Evolutionary conservation across 2,113 vertebrate species (phyloP), one percentile per base, ranked within the genome.

Genomic region (Okapia johnstoni): DNA sequence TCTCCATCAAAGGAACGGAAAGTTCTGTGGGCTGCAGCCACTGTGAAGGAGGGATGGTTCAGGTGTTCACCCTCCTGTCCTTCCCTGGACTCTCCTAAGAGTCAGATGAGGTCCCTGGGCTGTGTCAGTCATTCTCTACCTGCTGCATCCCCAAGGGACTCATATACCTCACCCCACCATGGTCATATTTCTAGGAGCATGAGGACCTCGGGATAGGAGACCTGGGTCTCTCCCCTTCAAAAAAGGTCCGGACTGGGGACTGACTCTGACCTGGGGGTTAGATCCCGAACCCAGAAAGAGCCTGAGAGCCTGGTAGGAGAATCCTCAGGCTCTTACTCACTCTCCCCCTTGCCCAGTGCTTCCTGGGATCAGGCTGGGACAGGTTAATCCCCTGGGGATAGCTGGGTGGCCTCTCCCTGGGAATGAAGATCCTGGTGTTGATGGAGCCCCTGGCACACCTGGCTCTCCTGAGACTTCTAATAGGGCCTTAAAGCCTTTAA

Each of bases 301-400:
- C 54, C 88, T 1, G 17, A 92, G 70, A 61, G 15, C 48, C 63
- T 79, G 46, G 36, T 50, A 19, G 58, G 85, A 85, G 70, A 83
- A 36, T 87, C 73, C 50, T 79, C 52, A 77, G 66, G 25, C 28
- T 90, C 76, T 97, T 73, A 85, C 76, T 96, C 83, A 77, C 14
- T 52, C n/a, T 57, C 54, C 84, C 54, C 23, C 28, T 81, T 1
- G 0, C 80, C 61, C 54, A 21, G 40, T 9, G 60, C 26, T 93
- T 93, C 93, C 93, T 79, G 58, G 92, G 76, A 92, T 93, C 60
- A 88, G 55, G 46, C 43, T 83, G 83, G 80, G 91, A 90, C 23
- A 85, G 50, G 28, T 90, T 85, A 93, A 90, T 93, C 95, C 36
- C n/a, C 57, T 58, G 66, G 76, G 92, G 46, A 93, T 73, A 95